These are phyloP conservation scores for Alethe castanea DNA, from an alignment of 2,113 vertebrate genomes.

Conservation along the genomic window DNA sequence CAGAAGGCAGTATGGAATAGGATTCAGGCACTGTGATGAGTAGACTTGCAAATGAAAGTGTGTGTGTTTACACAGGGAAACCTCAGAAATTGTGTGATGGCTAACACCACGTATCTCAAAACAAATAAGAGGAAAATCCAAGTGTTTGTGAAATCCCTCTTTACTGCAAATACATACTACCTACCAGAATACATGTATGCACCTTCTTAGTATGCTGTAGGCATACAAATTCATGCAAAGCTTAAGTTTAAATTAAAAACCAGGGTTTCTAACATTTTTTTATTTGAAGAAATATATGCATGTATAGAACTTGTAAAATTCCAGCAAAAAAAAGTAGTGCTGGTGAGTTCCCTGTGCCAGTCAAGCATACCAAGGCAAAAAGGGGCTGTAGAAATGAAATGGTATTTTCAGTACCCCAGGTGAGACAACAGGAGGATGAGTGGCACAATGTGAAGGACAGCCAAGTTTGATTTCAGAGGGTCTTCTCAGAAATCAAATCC, in stretches of 20 bases:
- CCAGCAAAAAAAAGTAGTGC: neutral
- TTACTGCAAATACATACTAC: neutral
- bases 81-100: neutral
- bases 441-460: neutral
- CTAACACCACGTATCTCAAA: neutral
- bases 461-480: neutral
- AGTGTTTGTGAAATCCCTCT: neutral
- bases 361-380: neutral
- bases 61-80: neutral
- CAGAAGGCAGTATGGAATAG: neutral
- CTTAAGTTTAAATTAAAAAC: neutral
- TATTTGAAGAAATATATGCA: conserved; percentile 4
- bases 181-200: neutral
- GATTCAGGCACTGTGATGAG: rapidly evolving
- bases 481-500: neutral
- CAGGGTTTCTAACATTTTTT: neutral
- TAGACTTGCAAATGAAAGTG: neutral
- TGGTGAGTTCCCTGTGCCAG: neutral
- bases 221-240: neutral
- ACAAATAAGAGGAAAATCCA: neutral
- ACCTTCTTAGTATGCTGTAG: neutral
- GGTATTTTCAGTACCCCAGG: neutral
- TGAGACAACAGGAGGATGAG: neutral
- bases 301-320: neutral
- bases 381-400: neutral